phyloP scores from a whole-genome alignment of 2,888 invertebrate genomes.

The Cephonodes hylas region DNA sequence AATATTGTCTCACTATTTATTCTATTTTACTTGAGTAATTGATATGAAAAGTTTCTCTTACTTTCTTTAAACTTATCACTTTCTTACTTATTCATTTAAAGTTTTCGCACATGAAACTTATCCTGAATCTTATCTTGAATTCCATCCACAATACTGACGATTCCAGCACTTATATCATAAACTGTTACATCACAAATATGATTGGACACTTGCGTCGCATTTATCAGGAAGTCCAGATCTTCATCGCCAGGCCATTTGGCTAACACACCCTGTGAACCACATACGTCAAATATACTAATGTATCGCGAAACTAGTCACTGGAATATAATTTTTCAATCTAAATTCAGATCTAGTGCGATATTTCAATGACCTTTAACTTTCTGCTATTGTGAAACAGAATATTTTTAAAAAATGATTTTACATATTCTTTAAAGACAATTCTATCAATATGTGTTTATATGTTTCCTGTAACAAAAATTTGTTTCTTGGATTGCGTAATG shows the following conservation, averaged over 20 bases:
- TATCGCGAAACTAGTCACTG: slow-evolving; percentile 22
- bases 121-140: neutral
- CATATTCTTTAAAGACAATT: neutral
- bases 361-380: slow-evolving; percentile 33
- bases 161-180: slow-evolving; percentile 18
- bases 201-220: slow-evolving; percentile 58
- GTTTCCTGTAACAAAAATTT: neutral
- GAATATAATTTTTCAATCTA: neutral
- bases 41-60: neutral
- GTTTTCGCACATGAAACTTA: neutral
- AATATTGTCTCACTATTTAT: neutral
- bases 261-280: slow-evolving; percentile 49
- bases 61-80: neutral
- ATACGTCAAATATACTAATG: slow-evolving; percentile 65
- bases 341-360: slow-evolving; percentile 14
- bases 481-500: neutral
- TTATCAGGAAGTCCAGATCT: slow-evolving; percentile 62
- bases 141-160: neutral
- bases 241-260: slow-evolving; percentile 67
- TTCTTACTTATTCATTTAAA: neutral
- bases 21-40: neutral
- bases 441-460: neutral
- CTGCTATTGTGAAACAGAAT: neutral
- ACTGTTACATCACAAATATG: slow-evolving; percentile 32
- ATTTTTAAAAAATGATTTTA: slow-evolving; percentile 14